These are phyloP conservation scores for Caenorhabditis auriculariae DNA, from an alignment of 2,888 invertebrate species.

Conservation along the genomic window DNA sequence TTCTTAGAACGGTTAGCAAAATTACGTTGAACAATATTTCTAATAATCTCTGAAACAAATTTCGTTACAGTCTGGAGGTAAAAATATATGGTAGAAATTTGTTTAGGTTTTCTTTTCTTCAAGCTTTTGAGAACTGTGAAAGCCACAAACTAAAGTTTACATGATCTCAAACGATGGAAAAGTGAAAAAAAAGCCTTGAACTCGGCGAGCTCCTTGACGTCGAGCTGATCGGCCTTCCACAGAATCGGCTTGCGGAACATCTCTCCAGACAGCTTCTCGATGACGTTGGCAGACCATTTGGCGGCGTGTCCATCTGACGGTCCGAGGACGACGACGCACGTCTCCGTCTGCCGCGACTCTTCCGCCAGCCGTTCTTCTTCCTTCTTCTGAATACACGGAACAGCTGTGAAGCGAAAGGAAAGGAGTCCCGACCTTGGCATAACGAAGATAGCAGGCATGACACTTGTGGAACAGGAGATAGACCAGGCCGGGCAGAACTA, in stretches of 20 bases:
- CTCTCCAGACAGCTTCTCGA: conserved; percentile 27
- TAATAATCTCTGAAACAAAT: conserved; percentile 1
- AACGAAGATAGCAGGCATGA: conserved; percentile 45
- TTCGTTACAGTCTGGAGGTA: background rate
- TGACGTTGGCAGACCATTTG: conserved; percentile 15
- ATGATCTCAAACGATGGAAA: background rate
- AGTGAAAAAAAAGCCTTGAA: conserved; percentile 21
- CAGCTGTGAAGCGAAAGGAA: background rate
- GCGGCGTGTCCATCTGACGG: conserved; percentile 25
- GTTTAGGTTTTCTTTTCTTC: background rate
- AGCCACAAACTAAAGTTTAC: too few relatives aligned
- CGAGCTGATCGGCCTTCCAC: conserved; percentile 24
- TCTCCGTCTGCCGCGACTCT: conserved; percentile 41
- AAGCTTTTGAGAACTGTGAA: too few relatives aligned
- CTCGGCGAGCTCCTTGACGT: conserved; percentile 32
- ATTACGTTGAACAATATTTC: too few relatives aligned
- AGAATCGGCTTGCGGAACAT: conserved; percentile 24
- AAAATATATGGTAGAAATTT: background rate
- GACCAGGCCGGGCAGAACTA: conserved; percentile 54
- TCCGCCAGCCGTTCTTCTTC: conserved; percentile 39
- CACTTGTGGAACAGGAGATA: conserved; percentile 51
- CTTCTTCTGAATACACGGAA: conserved; percentile 31
- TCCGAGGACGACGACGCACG: conserved; percentile 22
- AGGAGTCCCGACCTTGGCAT: conserved; percentile 30
- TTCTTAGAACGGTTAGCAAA: too few relatives aligned